Base-by-base conservation (phyloP, 1,140 invertebrate species). In the Eupeodes corollae region DNA sequence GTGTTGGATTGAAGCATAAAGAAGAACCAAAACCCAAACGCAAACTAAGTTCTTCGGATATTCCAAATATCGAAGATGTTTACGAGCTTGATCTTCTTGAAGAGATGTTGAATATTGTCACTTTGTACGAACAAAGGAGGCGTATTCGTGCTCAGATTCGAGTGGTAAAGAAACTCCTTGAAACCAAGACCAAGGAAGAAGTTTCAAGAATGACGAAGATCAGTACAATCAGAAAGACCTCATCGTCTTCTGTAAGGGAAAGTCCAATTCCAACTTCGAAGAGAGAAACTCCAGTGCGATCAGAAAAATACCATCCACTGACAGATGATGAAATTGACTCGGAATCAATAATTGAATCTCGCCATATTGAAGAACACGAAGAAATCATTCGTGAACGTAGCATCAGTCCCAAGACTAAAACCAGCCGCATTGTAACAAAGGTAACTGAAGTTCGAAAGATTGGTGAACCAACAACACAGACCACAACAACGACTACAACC, bases 101-200 rank as follows among this genome's bases (percentile, higher is more conserved):
- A 67, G 70, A 75, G 70, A 74, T 84, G 71, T 69, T 86, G 59
- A 80, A 86, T 65, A 82, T 79, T 57, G 78, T 84, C 30, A 75
- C 75, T 19, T 77, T 77, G 46, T 87, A 87, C 58, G 84, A 87
- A 53, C 73, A 84, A 56, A 69, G 84, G 48, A 74, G 82, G 43
- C 74, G 81, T 47, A 84, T 88, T 45, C 73, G 85, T 51, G 75
- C 82, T 9, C 83, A 86, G 65, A 84, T 87, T 45, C 71, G 83
- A 51, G 58, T 80, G 9, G 77, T 84, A 3, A 78, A 77, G 51
- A 79, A 81, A 54, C 67, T 73, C 50, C 67, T 73, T 26, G 71
- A 73, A 48, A 39, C 46, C 2, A 16, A 41, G 16, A 41, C 13
- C 11, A n/a, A 16, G 5, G 39, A 41, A 18, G 34, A 40, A 26